Base-by-base conservation (phyloP, 2,113 vertebrate species). In the Rhinopomastus cyanomelas region DNA sequence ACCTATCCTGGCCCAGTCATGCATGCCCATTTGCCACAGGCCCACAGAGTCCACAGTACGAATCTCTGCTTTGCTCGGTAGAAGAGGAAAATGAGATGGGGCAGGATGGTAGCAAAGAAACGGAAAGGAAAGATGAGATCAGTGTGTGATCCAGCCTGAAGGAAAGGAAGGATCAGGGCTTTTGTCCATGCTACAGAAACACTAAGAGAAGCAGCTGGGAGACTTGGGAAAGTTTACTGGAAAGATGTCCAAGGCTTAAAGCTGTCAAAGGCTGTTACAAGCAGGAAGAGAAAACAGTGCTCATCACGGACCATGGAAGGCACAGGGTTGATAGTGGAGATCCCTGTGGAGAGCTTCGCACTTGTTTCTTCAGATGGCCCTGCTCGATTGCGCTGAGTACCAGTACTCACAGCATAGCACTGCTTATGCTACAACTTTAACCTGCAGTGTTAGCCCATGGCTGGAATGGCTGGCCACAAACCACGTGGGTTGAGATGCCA, bases 401-500 rank as follows among this genome's bases (percentile, higher is more conserved):
- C 27, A 17, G 32, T 26, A 52, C 30, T 36, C 44, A 8, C 0
- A 81, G 59, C 27, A 44, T 7, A 42, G 22, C 16, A 22, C 64
- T 68, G 46, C 36, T 64, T 44, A 27, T 12, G 36, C 49, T 64
- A 23, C 29, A 81, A 4, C 49, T 81, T 68, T 21, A 72, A 42
- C 29, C 61, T 34, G 68, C 30, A 26, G 4, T 4, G 36, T 21
- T 57, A 79, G 32, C 42, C 12, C 49, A 65, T 12, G 78, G n/a
- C 76, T 34, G 32, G n/a, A 34, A 36, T 39, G 66, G 49, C 51
- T 53, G 53, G 21, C 10, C 36, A 51, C 42, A 68, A 26, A 57
- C 18, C 59, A 60, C 1, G 0, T 7, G 21, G 19, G 19, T 12
- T 1, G 0, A 27, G 21, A 46, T 18, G 18, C 71, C 37, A 32